Evolutionary conservation across 2,797 vertebrate genomes (phyloP).

Genomic region (Gambelia wislizenii): DNA sequence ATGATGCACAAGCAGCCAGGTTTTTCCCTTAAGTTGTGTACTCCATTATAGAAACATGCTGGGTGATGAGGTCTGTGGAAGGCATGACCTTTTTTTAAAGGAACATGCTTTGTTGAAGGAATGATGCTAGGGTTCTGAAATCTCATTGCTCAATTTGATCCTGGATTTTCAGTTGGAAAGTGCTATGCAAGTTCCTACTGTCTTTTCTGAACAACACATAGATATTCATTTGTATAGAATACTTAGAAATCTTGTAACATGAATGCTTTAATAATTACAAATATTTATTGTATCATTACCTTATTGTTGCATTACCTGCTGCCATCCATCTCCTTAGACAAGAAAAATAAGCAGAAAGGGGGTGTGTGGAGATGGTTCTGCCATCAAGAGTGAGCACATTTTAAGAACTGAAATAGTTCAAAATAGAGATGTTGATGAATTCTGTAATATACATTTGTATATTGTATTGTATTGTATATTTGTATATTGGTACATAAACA

Average conservation of each 20-base stretch:
- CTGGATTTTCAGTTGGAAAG: neutral
- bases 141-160: accelerated
- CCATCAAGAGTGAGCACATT: neutral
- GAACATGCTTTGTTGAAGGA: neutral
- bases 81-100: neutral
- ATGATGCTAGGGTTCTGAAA: accelerated
- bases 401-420: slow-evolving; percentile 42
- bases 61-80: neutral
- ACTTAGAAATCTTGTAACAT: accelerated
- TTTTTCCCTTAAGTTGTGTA: slow-evolving; percentile 24
- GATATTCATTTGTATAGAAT: neutral
- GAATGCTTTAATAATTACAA: accelerated
- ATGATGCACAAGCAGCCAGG: neutral
- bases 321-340: neutral
- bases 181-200: accelerated
- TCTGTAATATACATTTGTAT: neutral
- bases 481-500: too few species aligned
- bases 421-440: slow-evolving; percentile 35
- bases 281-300: slow-evolving; percentile 36
- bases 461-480: too few species aligned
- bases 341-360: slow-evolving; percentile 34
- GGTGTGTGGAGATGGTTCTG: neutral
- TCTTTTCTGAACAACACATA: neutral
- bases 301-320: slow-evolving; percentile 36
- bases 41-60: slow-evolving; percentile 16